Conservation (phyloP, 2,888 invertebrate species). For the Orthosia gracilis region DNA sequence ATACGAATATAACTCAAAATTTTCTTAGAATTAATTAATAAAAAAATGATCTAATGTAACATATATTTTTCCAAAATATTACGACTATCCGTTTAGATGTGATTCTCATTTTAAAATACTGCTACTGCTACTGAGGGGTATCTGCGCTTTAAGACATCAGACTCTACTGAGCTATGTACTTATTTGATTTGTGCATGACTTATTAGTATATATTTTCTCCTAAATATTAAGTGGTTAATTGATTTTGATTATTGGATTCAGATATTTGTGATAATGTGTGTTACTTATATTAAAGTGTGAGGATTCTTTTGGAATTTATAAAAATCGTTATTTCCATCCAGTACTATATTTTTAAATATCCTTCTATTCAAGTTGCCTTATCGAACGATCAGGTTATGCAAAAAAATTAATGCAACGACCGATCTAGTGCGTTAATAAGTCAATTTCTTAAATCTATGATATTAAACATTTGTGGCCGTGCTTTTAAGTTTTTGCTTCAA, state of each 20-base stretch:
- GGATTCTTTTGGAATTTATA: neutral
- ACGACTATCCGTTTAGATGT: too few species aligned
- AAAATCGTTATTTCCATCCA: neutral
- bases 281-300: neutral
- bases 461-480: neutral
- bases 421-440: slow-evolving; percentile 11
- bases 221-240: neutral
- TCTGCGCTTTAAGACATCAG: too few species aligned
- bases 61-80: too few species aligned
- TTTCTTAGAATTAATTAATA: too few species aligned
- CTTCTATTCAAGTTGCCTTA: slow-evolving; percentile 24
- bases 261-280: neutral
- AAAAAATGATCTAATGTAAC: too few species aligned
- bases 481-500: slow-evolving; percentile 15
- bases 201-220: neutral
- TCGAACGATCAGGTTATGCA: slow-evolving; percentile 39
- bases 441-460: slow-evolving; percentile 12
- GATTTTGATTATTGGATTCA: neutral
- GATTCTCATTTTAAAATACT: too few species aligned
- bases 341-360: slow-evolving; percentile 3
- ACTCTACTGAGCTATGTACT: too few species aligned
- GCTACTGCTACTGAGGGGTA: too few species aligned
- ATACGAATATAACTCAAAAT: too few species aligned
- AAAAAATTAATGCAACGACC: slow-evolving; percentile 40
- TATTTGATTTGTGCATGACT: neutral